Base-by-base conservation (phyloP, 2,797 vertebrate genomes). In the Hippopotamyrus pictus region DNA sequence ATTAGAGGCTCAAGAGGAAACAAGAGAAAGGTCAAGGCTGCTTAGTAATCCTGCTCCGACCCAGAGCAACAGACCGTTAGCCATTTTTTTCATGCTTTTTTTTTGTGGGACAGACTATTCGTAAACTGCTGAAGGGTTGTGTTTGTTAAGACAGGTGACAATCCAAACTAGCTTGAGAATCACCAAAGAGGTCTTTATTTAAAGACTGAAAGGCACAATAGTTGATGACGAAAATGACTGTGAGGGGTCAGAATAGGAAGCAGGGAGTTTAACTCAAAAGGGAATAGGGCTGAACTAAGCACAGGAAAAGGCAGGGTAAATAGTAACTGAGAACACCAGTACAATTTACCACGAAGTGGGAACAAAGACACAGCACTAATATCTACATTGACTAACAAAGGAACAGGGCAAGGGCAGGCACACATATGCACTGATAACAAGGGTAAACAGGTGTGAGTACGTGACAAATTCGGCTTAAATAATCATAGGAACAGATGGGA, bases 61-160 rank as follows among this genome's bases (percentile, higher is more conserved):
- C 90, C 83, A 91, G 88, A 69, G 8, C 89, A 90, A 85, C 59
- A 93, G 73, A 73, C 50, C 89, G 59, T 11, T 91, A n/a, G n/a
- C 88, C 88, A 84, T 88, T 89, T 90, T 90, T 50, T 84, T 53
- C 69, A 88, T 25, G 88, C 89, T 91, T 85, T 46, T 19, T 19
- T 22, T 41, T 79, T 29, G 89, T 25, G 65, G 94, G 93, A 93
- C 93, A 94, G 91, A 92, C 90, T 73, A 89, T 91, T 91, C 51
- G 90, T 91, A 89, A 90, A 86, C 91, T 95, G 95, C 94, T 59
- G 93, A 94, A 93, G 90, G 37, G 2, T 2, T 44, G 14, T 9
- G 33, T 79, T 79, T 69, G 11, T 33, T 29, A 69, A 12, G 3
- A 73, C 65, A 25, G 29, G 62, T 69, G 7, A 12, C 9, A 29